Base-by-base conservation (phyloP, 2,113 vertebrate genomes). In the Plecturocebus donacophilus region DNA sequence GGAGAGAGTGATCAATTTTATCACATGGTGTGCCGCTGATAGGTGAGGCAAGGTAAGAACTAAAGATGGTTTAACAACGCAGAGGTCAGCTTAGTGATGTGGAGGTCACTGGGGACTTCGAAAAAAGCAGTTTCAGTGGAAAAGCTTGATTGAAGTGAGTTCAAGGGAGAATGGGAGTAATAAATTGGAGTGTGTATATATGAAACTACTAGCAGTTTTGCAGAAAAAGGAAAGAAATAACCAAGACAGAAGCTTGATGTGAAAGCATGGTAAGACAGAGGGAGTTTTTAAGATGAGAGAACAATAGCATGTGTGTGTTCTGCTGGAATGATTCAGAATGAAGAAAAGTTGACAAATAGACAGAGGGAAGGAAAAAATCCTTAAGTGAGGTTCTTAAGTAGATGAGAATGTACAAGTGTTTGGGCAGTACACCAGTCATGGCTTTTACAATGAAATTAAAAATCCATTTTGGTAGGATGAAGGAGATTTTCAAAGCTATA, bases 111-210 rank as follows among this genome's bases (percentile, higher is more conserved):
- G 32, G 49, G 12, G 54, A 54, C 35, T 83, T 79, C 38, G 89
- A 81, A 81, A 80, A 45, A 4, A 86, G 6, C 2, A 35, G 17
- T 80, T 90, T 82, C 40, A 11, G 6, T 42, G 42, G 66, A 64
- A 95, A 93, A 83, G 2, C 13, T 21, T 75, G 64, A 84, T 0
- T 87, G 85, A 96, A 95, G 32, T 42, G n/a, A 91, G n/a, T 83
- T 93, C 79, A 61, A 66, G 56, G 75, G 16, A 47, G 17, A 91
- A 81, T 30, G 12, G 40, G 30, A n/a, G 32, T 12, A 82, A 73
- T 35, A 58, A 73, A 52, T 27, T 42, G 20, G 27, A 52, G 25
- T 54, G 10, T 14, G 32, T 40, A 52, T 61, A 9, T 68, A 30
- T 88, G 52, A 81, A 88, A 66, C 3, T 49, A 16, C 1, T 19